A percentile compares a stretch with the other conserved stretches of the same genome.
These are phyloP conservation scores for Atopsyche davidsoni DNA, from an alignment of 1,140 invertebrate species.

Conservation along the genomic window DNA sequence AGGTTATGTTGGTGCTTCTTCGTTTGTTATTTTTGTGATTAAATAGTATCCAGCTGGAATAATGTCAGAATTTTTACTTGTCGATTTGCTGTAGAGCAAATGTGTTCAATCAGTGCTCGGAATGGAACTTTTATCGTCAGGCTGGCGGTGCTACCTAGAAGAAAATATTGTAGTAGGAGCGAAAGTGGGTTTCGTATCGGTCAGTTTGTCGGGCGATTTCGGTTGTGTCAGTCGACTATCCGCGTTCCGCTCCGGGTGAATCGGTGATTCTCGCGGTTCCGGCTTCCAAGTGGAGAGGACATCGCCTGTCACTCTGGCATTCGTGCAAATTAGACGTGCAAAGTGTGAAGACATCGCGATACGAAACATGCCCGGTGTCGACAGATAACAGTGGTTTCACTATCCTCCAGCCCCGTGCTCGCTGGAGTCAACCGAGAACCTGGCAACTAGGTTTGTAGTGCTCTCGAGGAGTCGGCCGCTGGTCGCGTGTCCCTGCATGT, in stretches of 20 bases:
- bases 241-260: conserved; percentile 11
- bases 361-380: conserved; percentile 19
- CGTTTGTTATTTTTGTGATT: too few species aligned
- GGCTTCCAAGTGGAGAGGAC: conserved; percentile 11
- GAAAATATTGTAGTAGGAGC: too few species aligned
- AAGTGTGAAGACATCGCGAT: conserved; percentile 9
- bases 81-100: not conserved
- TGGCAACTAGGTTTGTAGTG: conserved; percentile 8
- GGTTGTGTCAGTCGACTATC: conserved; percentile 12
- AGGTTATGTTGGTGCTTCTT: too few species aligned
- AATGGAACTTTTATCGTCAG: conserved; percentile 10
- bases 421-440: not conserved
- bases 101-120: conserved; percentile 3
- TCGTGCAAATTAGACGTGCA: not conserved
- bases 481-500: not conserved
- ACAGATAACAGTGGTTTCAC: conserved; percentile 21
- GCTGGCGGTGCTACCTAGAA: not conserved
- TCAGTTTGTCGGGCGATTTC: conserved; percentile 22
- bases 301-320: conserved; percentile 10
- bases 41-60: not conserved
- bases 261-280: conserved; percentile 13
- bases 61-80: too few species aligned
- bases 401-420: not conserved
- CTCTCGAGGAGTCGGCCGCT: conserved; percentile 6
- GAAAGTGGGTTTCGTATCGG: conserved; percentile 18